A percentile compares a stretch with the other conserved stretches of the same genome.
These are phyloP conservation scores for Leistus spinibarbis DNA, from an alignment of 2,888 invertebrate genomes.

Conservation along the genomic window DNA sequence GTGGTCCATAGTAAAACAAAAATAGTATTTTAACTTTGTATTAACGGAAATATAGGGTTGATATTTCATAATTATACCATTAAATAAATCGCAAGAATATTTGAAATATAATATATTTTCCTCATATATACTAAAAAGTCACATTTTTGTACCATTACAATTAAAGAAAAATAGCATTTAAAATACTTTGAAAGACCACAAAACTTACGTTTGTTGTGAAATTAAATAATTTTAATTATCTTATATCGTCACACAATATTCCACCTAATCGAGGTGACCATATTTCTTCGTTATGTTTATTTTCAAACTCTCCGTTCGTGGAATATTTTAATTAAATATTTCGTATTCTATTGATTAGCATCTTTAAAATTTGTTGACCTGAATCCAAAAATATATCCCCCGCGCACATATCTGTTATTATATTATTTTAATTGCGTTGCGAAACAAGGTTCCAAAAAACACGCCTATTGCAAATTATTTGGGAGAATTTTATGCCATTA, in stretches of 20 bases:
- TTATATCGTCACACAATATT: neutral
- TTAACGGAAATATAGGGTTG: neutral
- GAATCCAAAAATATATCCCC: too few species aligned
- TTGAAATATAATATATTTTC: neutral
- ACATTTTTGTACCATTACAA: neutral
- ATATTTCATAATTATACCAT: neutral
- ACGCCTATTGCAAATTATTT: too few species aligned
- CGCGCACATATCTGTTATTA: too few species aligned
- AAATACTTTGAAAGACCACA: neutral
- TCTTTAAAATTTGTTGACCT: too few species aligned
- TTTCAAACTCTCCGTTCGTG: neutral
- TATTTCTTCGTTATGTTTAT: neutral
- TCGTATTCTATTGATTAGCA: too few species aligned
- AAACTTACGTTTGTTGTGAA: neutral
- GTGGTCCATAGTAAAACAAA: neutral
- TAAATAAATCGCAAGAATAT: neutral
- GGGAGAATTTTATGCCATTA: too few species aligned
- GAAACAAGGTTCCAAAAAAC: too few species aligned
- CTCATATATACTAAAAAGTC: neutral
- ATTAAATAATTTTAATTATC: neutral
- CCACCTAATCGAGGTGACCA: neutral
- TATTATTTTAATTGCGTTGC: too few species aligned
- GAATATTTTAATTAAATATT: too few species aligned
- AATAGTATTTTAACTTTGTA: neutral
- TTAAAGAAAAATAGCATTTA: neutral